Base-by-base conservation (phyloP, 2,113 vertebrate species). In the Mus spicilegus region DNA sequence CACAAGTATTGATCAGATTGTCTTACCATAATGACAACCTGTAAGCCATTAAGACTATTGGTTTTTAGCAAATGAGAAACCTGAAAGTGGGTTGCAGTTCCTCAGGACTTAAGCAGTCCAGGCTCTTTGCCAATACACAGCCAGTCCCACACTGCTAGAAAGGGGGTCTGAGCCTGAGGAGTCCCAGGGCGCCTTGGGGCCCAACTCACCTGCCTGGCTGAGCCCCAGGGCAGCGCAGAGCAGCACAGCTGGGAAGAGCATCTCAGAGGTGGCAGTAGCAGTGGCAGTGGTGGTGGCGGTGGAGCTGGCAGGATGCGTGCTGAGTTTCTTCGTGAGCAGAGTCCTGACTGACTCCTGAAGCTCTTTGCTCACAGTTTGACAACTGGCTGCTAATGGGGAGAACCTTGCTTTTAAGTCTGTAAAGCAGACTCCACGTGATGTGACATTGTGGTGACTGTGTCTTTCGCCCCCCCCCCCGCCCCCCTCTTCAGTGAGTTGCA, bases 161-260 rank as follows among this genome's bases (percentile, higher is more conserved):
- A 16, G 33, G 39, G 61, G 61, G 51, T 72, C 36, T 19, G 87
- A n/a, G 14, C 4, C 12, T 7, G 36, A 63, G 58, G 73, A 46
- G 26, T 42, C 6, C 0, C 3, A 20, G 1, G 20, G 7, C 4
- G 42, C 33, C 9, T n/a, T 0, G 1, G 58, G 4, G 67, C 46
- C 9, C 8, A 12, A 99, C 98, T 96, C 88, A 99, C 98, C 98
- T 96, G 98, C 97, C 0, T 36, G 54, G 63, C 96, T 1, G 73
- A 97, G 82, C 2, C 97, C 87, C 77, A 98, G 49, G 3, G 97
- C 54, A 0, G 92, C 3, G 93, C 95, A 56, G 75, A 97, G 78
- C 51, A 98, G 19, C 65, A 98, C 36, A 1, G 95, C 30, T 87
- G 86, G 91, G 77, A 39, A 2, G 8, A 98, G 75, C 98, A 98